Evolutionary conservation across 2,113 vertebrate genomes (phyloP), one percentile per base, ranked within the genome.

Genomic region (Ibidorhyncha struthersii): DNA sequence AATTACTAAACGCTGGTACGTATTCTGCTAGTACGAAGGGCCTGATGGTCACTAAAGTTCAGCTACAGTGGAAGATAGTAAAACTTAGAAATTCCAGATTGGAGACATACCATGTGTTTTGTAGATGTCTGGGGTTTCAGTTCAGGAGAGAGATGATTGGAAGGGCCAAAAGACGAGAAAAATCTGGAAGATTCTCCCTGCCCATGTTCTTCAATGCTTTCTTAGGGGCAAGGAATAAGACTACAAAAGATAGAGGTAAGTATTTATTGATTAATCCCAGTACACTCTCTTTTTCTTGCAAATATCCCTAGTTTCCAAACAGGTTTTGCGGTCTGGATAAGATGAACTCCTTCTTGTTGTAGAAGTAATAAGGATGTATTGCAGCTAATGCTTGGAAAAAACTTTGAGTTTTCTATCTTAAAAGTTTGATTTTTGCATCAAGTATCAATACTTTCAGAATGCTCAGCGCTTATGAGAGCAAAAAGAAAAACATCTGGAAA

Each of bases 1-100:
- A 84, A 58, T 94, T 58, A 45, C 34, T 36, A 20, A 36, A 14
- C 30, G 18, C 32, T 50, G 29, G 22, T 14, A 53, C 29, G 1
- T 34, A 6, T 13, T 88, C 47, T 59, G 23, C 32, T 10, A 7
- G 19, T 63, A 32, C 2, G 0, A 8, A 22, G 7, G 22, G 10
- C n/a, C n/a, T 0, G 0, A 12, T 7, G 21, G 25, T 21, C 36
- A 30, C 40, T 40, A 5, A 38, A 50, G 16, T 8, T 76, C 22
- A 36, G 13, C 47, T 71, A 4, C 12, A 74, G 10, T 25, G 22
- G 32, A 53, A 63, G 20, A 19, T 0, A 9, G 4, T 40, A 36
- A 58, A 70, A 62, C 7, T 58, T 23, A 16, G 38, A 49, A 23
- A 77, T 43, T 36, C 27, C 8, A 26, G 7, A 2, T 0, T 55